phyloP scores from a whole-genome alignment of 2,888 invertebrate genomes.

The Eupithecia insigniata region DNA sequence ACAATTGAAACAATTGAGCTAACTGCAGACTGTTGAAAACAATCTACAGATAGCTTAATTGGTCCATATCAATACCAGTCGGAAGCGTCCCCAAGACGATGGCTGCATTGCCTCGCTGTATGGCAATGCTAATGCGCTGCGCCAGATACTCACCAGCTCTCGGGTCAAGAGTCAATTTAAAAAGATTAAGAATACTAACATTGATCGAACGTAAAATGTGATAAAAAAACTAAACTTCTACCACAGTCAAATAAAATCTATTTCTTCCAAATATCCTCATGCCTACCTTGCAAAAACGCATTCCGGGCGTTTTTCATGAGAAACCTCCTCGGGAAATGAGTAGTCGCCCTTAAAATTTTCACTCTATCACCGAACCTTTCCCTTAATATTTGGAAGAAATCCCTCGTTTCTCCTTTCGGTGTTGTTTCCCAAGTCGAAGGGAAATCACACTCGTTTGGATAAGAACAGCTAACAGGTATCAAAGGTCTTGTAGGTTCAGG shows the following conservation, averaged over 20 bases:
- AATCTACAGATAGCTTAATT: too few species aligned
- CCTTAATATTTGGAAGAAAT: conserved; percentile 68
- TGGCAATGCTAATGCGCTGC: too few species aligned
- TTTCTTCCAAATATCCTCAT: conserved; percentile 14
- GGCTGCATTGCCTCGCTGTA: too few species aligned
- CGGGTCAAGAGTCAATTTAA: too few species aligned
- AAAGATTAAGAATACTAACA: too few species aligned
- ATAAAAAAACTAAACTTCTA: background rate
- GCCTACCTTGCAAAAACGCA: conserved; percentile 25
- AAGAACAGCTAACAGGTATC: background rate
- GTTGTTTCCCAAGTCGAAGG: conserved; percentile 75
- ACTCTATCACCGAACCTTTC: conserved; percentile 60
- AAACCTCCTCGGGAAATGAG: conserved; percentile 53
- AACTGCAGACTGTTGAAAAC: too few species aligned
- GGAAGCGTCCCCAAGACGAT: too few species aligned
- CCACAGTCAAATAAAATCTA: background rate
- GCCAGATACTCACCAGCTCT: too few species aligned
- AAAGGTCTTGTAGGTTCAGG: background rate
- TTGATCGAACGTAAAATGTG: too few species aligned
- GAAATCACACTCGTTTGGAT: conserved; percentile 55
- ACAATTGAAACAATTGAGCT: too few species aligned
- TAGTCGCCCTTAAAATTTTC: conserved; percentile 59
- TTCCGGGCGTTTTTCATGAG: background rate
- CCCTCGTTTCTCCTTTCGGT: conserved; percentile 65
- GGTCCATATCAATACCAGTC: too few species aligned